These are phyloP conservation scores for Orchesella flavescens DNA, from an alignment of 2,888 invertebrate species.

Conservation along the genomic window DNA sequence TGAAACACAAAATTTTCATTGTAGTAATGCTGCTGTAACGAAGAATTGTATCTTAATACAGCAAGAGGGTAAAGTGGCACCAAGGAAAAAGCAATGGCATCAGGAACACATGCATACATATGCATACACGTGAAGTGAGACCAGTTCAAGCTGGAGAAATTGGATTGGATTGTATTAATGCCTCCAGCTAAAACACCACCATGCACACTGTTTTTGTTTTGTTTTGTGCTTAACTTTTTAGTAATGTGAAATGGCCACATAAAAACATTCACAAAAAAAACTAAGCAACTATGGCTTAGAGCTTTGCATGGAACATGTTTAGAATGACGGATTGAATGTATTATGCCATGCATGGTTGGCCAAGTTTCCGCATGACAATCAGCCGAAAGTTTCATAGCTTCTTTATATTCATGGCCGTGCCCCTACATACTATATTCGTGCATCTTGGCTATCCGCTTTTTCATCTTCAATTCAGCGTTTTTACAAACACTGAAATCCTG, in stretches of 20 bases:
- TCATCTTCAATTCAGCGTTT: constrained; percentile 46
- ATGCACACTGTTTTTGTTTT: neutral
- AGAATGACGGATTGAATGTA: constrained; percentile 60
- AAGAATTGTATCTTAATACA: neutral
- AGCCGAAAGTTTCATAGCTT: constrained; percentile 47
- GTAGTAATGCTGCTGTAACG: too few species aligned
- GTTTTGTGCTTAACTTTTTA: neutral
- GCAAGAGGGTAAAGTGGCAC: neutral
- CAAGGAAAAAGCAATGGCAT: neutral
- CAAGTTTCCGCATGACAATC: constrained; percentile 61
- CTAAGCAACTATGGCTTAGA: constrained; percentile 2
- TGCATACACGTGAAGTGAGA: neutral
- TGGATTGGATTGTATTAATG: constrained; percentile 37
- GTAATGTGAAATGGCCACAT: neutral
- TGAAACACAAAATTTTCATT: neutral
- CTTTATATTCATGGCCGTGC: constrained; percentile 59
- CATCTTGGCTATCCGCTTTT: constrained; percentile 5
- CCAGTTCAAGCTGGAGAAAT: constrained; percentile 16
- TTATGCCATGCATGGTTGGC: constrained; percentile 51
- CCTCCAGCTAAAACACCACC: neutral
- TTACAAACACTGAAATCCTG: constrained; percentile 23
- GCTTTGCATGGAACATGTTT: constrained; percentile 15
- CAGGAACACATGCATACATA: neutral
- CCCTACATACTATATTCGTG: neutral
- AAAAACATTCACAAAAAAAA: constrained; percentile 25